phyloP scores from a whole-genome alignment of 2,888 invertebrate species.

The Clivina fossor region DNA sequence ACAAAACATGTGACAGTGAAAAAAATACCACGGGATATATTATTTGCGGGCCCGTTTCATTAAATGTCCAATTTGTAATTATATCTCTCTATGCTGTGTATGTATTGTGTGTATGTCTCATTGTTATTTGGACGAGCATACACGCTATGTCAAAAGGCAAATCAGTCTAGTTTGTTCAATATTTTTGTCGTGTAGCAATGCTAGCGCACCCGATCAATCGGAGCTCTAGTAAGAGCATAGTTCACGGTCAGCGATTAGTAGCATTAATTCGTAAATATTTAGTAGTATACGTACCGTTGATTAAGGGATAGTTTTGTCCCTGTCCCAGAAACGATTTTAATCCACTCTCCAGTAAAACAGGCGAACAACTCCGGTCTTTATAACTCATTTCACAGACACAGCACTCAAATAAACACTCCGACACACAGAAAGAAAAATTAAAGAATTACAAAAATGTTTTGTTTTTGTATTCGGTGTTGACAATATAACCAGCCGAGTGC shows the following conservation, averaged over 20 bases:
- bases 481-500: slow-evolving; percentile 5
- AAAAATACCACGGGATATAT: slow-evolving; percentile 27
- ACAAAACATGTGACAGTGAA: slow-evolving; percentile 32
- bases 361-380: slow-evolving; percentile 82
- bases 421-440: neutral
- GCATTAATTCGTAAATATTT: neutral
- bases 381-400: slow-evolving; percentile 77
- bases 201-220: slow-evolving; percentile 18
- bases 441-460: slow-evolving; percentile 5
- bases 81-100: too few relatives aligned
- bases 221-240: slow-evolving; percentile 15
- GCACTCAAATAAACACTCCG: neutral
- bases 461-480: neutral
- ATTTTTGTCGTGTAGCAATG: too few relatives aligned
- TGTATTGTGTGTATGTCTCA: too few relatives aligned
- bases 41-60: slow-evolving; percentile 19
- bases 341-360: slow-evolving; percentile 85
- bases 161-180: slow-evolving; percentile 22
- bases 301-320: slow-evolving; percentile 76
- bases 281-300: slow-evolving; percentile 64
- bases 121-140: too few relatives aligned
- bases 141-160: slow-evolving; percentile 6
- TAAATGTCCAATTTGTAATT: slow-evolving; percentile 18
- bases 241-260: slow-evolving; percentile 15
- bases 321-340: slow-evolving; percentile 83